Percentiles rank a stretch among this genome's conserved stretches.
Conservation (phyloP, 2,797 vertebrate genomes). For the Microcaecilia unicolor region DNA sequence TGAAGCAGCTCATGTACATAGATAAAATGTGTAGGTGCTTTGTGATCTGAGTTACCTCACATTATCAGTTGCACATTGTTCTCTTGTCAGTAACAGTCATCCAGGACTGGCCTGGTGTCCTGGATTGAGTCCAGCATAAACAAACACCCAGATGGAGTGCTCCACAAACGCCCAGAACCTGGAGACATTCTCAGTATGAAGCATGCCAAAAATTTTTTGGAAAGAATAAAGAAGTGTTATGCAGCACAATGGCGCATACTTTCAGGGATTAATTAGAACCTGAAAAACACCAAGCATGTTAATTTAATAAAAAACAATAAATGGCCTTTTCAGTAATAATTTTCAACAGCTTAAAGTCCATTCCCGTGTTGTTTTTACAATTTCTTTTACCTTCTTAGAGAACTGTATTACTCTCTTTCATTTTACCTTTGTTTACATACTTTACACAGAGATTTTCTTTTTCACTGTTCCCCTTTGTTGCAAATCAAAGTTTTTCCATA, state of each 20-base stretch:
- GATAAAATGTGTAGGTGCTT: constrained; percentile 33
- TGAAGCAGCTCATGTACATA: constrained; percentile 12
- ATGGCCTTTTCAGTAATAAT: constrained; percentile 9
- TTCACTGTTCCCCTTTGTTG: too few relatives aligned
- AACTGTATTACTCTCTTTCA: too few relatives aligned
- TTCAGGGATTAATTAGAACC: constrained; percentile 13
- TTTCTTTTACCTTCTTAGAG: too few relatives aligned
- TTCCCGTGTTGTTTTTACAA: too few relatives aligned
- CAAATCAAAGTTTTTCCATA: too few relatives aligned
- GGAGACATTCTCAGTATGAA: constrained; percentile 23
- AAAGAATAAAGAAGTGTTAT: constrained; percentile 12
- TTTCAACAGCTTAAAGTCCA: neutral
- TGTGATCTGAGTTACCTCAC: constrained; percentile 36
- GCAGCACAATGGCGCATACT: neutral
- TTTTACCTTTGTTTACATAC: too few relatives aligned
- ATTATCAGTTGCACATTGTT: constrained; percentile 35
- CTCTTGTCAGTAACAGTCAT: constrained; percentile 39
- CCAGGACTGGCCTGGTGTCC: constrained; percentile 25
- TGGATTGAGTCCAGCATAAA: constrained; percentile 47
- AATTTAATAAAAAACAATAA: constrained; percentile 17
- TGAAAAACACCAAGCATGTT: constrained; percentile 17
- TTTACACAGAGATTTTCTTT: too few relatives aligned
- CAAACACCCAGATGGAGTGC: constrained; percentile 29
- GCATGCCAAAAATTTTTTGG: constrained; percentile 18
- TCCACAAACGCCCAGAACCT: constrained; percentile 39